Evolutionary conservation across 2,113 vertebrate genomes (phyloP).

Genomic region (Psilopsiagon aurifrons): DNA sequence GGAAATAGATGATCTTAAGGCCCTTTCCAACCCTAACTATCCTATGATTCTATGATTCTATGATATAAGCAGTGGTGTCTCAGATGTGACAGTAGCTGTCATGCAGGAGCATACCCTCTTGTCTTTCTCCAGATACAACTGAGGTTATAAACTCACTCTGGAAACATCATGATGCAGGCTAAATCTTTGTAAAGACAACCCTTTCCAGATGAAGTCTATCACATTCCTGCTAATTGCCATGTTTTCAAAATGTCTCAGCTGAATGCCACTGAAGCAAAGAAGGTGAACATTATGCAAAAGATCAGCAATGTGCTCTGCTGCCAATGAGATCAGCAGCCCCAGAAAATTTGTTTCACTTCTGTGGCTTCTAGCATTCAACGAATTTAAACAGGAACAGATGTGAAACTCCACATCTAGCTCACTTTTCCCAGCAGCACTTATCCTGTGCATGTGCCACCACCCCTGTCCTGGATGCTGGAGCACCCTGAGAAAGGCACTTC

Average conservation of each 20-base stretch:
- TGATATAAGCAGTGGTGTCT: background rate
- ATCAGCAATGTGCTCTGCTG: background rate
- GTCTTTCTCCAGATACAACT: background rate
- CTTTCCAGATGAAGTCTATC: background rate
- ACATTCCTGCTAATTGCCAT: background rate
- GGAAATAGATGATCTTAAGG: too few species aligned
- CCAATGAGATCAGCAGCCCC: background rate
- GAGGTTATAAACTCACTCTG: background rate
- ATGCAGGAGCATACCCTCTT: background rate
- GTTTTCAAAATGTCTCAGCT: background rate
- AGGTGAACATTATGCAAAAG: background rate
- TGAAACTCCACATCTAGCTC: background rate
- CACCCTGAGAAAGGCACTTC: background rate
- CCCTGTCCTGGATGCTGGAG: background rate
- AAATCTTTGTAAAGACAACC: background rate
- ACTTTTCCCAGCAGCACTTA: background rate
- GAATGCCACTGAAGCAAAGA: background rate
- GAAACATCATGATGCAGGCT: fast-evolving
- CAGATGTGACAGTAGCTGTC: background rate
- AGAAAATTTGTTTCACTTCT: background rate
- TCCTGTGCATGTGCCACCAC: fast-evolving
- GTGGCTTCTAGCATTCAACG: fast-evolving
- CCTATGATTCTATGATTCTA: too few species aligned
- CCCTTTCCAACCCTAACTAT: too few species aligned
- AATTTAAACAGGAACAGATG: background rate